These are phyloP conservation scores for Pipistrellus nathusii DNA, from an alignment of 2,797 vertebrate genomes.

Conservation along the genomic window DNA sequence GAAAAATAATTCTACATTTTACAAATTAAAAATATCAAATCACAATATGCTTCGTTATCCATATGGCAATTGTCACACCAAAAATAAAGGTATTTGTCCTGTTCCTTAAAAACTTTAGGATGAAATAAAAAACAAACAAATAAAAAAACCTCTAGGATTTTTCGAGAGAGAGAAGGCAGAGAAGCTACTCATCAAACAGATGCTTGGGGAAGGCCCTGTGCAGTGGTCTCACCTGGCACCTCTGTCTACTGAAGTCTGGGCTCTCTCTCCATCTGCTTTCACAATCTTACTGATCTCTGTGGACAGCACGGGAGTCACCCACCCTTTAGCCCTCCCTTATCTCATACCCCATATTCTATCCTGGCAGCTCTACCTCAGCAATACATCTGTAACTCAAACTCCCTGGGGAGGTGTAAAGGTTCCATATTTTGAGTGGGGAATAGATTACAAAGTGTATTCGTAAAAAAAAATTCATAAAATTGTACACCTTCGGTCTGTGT, in stretches of 20 bases:
- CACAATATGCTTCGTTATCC: background rate
- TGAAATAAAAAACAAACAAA: too few relatives aligned
- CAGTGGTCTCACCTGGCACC: background rate
- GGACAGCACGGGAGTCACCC: background rate
- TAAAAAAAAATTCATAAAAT: background rate
- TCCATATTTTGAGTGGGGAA: background rate
- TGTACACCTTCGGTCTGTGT: background rate
- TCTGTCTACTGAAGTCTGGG: background rate
- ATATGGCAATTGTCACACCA: background rate
- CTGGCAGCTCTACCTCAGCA: background rate
- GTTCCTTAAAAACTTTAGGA: background rate
- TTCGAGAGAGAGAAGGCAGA: background rate
- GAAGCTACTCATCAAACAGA: background rate
- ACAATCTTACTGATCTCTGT: background rate
- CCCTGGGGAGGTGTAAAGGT: background rate
- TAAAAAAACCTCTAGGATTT: background rate
- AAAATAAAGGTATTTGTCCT: background rate
- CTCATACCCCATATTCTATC: background rate
- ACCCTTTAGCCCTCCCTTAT: background rate
- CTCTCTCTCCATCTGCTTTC: background rate
- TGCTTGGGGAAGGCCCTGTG: background rate
- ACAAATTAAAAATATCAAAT: background rate
- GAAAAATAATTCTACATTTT: conserved; percentile 25
- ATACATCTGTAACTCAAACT: background rate
- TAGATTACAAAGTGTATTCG: background rate